A percentile compares a stretch with the other conserved stretches of the same genome.
Evolutionary conservation across 1,140 invertebrate species (phyloP).

Genomic region (Cherax quadricarinatus): DNA sequence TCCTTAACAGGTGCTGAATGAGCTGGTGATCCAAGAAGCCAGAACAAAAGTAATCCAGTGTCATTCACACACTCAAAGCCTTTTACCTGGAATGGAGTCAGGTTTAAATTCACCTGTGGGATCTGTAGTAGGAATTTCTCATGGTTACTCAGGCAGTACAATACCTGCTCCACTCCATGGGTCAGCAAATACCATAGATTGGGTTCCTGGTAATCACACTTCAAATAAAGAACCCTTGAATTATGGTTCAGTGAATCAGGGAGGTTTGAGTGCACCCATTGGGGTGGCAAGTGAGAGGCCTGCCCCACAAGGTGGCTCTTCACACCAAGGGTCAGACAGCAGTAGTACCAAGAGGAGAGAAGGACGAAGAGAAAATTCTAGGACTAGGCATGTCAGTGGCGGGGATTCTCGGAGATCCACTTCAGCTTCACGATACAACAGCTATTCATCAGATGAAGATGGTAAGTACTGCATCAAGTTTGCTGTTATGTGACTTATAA

Average conservation of each 20-base stretch:
- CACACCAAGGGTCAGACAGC: slow-evolving; percentile 43
- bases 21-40: slow-evolving; percentile 62
- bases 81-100: not conserved
- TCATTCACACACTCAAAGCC: slow-evolving; percentile 42
- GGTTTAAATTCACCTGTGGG: not conserved
- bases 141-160: not conserved
- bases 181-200: slow-evolving; percentile 3
- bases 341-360: slow-evolving; percentile 55
- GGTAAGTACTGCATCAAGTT: slow-evolving; percentile 45
- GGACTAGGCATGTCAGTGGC: slow-evolving; percentile 51
- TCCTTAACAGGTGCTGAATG: slow-evolving; percentile 51
- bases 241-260: slow-evolving; percentile 1
- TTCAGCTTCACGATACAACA: slow-evolving; percentile 60
- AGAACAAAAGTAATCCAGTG: slow-evolving; percentile 58
- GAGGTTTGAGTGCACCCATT: not conserved
- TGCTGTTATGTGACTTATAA: not conserved
- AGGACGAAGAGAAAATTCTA: slow-evolving; percentile 48
- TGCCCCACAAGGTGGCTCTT: slow-evolving; percentile 60
- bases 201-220: slow-evolving; percentile 27
- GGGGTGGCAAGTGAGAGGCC: slow-evolving; percentile 40
- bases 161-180: not conserved
- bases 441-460: slow-evolving; percentile 71
- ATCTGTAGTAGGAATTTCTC: not conserved
- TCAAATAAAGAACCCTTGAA: slow-evolving; percentile 8
- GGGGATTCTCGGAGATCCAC: slow-evolving; percentile 49